phyloP scores from a whole-genome alignment of 2,797 vertebrate species.

The Sebastes diploproa region DNA sequence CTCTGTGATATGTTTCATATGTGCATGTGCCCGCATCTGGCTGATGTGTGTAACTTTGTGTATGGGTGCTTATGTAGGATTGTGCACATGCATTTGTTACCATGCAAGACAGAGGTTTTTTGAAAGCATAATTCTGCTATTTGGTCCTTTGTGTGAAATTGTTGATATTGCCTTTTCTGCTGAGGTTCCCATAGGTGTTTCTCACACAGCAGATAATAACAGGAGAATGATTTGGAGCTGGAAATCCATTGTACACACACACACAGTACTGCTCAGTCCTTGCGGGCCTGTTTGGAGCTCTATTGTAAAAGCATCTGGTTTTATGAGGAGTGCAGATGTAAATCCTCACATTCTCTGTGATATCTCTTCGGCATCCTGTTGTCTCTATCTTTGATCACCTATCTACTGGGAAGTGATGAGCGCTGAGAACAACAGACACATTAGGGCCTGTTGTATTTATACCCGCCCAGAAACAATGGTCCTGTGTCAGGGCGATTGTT shows the following conservation, averaged over 20 bases:
- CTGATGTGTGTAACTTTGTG: conserved; percentile 40
- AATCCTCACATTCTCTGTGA: conserved; percentile 75
- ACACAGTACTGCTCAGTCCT: conserved; percentile 28
- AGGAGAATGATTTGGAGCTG: conserved; percentile 59
- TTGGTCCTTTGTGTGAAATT: conserved; percentile 65
- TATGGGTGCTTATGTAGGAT: conserved; percentile 11
- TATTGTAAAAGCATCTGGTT: conserved; percentile 67
- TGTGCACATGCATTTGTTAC: conserved; percentile 50
- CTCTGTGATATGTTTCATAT: conserved; percentile 47
- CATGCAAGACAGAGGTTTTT: conserved; percentile 55
- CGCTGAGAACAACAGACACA: conserved; percentile 68
- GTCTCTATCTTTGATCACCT: conserved; percentile 77
- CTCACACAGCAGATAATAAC: conserved; percentile 58
- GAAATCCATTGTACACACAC: conserved; percentile 58
- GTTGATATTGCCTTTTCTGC: conserved; percentile 58
- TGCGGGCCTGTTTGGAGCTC: conserved; percentile 32
- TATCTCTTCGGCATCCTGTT: conserved; percentile 67
- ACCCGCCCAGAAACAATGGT: conserved; percentile 69
- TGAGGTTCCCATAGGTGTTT: conserved; percentile 70
- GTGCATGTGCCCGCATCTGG: conserved; percentile 27
- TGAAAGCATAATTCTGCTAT: conserved; percentile 60
- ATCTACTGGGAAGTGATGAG: conserved; percentile 74
- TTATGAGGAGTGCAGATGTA: conserved; percentile 76
- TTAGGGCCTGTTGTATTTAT: conserved; percentile 66
- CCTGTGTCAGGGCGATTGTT: conserved; percentile 65